Conservation (phyloP, 2,113 vertebrate species). For the Lophotis ruficrista region DNA sequence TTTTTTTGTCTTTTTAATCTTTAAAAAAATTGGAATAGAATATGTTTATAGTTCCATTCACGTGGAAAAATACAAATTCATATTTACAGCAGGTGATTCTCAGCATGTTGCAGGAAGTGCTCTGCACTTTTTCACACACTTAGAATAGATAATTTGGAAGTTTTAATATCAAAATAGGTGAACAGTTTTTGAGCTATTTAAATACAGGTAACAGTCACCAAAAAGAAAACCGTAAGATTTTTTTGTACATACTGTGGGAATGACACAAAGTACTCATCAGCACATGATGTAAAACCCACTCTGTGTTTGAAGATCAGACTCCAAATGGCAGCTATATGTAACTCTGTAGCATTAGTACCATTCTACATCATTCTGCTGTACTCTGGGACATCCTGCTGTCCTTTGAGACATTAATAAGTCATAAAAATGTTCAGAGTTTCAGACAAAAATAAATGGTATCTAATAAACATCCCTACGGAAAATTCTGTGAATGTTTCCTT, state of each 20-base stretch:
- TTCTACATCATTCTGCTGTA: background rate
- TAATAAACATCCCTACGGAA: background rate
- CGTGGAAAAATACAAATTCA: background rate
- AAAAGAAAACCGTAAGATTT: background rate
- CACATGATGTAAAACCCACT: background rate
- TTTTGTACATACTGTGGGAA: background rate
- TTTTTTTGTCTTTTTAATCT: background rate
- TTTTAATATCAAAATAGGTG: background rate
- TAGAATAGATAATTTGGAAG: background rate
- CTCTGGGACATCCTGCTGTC: background rate
- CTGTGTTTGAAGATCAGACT: background rate
- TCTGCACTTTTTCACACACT: background rate
- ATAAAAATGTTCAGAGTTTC: background rate
- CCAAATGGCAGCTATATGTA: background rate
- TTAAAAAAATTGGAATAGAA: background rate
- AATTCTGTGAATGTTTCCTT: background rate
- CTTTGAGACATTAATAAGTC: background rate
- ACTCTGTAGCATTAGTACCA: background rate
- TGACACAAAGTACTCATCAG: background rate
- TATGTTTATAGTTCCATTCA: background rate
- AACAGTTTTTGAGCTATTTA: background rate
- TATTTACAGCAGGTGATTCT: background rate
- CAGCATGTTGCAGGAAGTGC: background rate
- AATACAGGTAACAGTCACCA: background rate
- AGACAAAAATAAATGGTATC: background rate